Evolutionary conservation across 2,888 invertebrate species (phyloP), one percentile per base, ranked within the genome.

Genomic region (Hirtodrosophila alboralis): DNA sequence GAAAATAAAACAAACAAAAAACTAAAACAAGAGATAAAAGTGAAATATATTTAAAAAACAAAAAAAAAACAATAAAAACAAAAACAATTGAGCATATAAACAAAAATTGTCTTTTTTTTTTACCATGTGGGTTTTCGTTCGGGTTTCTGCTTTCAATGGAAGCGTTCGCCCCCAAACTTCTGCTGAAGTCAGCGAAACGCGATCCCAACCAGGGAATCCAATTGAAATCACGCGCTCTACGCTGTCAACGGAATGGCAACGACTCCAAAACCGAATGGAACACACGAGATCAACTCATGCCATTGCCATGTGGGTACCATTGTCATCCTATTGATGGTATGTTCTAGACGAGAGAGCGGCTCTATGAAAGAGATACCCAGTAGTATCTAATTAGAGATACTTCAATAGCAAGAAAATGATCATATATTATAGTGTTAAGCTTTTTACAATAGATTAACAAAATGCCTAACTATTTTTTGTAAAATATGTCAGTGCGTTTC

Each of bases 91-190:
- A 56, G 48, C 43, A 53, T 52, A 57, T 52, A 57, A 45, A 48
- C 28, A 10, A 9, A 44, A 8, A 26, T 26, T 31, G 18, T 34
- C 28, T 13, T 37, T 36, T 58, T 18, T 23, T 38, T 45, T 38
- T 26, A 18, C 34, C 47, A 58, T 45, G 45, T 43, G 54, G 53
- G 26, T 31, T 44, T n/a, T 31, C 28, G 28, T 49, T 51, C 36
- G 28, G 69, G 75, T 70, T 40, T 78, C 67, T 71, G 64, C 72
- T 79, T 77, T 78, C 79, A 76, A 75, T 78, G 76, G 75, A 62
- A 74, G 33, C 58, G 52, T 45, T 68, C 56, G 49, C 48, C 28
- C 45, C 41, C n/a, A n/a, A 23, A 26, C 45, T 63, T 59, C 57
- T 49, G 73, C 75, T 78, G 70, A 70, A 75, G 60, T 62, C 33